Percentiles rank a stretch among this genome's conserved stretches.
phyloP scores from a whole-genome alignment of 2,113 vertebrate genomes.

The Melanotaenia duboulayi region DNA sequence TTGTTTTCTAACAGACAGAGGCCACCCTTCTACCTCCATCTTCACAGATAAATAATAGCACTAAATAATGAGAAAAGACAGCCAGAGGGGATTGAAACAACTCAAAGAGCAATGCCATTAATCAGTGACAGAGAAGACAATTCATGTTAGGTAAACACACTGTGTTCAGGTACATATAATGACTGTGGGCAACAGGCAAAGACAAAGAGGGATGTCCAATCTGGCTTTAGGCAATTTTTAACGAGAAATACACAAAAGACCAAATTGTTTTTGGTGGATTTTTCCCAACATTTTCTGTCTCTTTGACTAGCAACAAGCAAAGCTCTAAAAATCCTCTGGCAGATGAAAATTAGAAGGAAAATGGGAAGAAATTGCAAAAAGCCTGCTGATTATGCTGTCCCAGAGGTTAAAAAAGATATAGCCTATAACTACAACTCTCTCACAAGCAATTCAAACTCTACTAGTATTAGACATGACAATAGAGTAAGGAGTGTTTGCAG shows the following conservation, averaged over 20 bases:
- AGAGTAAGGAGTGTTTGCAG: no score
- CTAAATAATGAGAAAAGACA: constrained; percentile 62
- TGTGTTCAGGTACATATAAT: constrained; percentile 3
- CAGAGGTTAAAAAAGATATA: constrained; percentile 1
- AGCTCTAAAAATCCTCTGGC: constrained; percentile 10
- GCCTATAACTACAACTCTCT: background rate
- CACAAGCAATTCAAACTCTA: background rate
- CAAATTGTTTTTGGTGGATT: constrained; percentile 18
- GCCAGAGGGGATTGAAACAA: constrained; percentile 61
- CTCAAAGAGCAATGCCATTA: constrained; percentile 71
- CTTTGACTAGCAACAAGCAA: constrained; percentile 9
- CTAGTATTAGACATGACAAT: no score
- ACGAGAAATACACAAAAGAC: background rate
- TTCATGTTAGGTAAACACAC: constrained; percentile 46
- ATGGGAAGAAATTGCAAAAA: constrained; percentile 14
- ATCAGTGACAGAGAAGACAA: constrained; percentile 76
- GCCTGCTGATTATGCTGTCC: constrained; percentile 21
- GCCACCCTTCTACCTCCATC: constrained; percentile 34
- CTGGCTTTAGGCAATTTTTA: constrained; percentile 11
- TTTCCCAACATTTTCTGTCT: background rate
- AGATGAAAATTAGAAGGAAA: background rate
- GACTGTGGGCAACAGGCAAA: constrained; percentile 18
- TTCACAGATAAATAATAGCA: constrained; percentile 75
- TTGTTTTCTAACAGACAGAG: constrained; percentile 57
- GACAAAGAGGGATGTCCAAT: constrained; percentile 23